Conservation (phyloP, 2,797 vertebrate species). For the Sandelia bainsii region DNA sequence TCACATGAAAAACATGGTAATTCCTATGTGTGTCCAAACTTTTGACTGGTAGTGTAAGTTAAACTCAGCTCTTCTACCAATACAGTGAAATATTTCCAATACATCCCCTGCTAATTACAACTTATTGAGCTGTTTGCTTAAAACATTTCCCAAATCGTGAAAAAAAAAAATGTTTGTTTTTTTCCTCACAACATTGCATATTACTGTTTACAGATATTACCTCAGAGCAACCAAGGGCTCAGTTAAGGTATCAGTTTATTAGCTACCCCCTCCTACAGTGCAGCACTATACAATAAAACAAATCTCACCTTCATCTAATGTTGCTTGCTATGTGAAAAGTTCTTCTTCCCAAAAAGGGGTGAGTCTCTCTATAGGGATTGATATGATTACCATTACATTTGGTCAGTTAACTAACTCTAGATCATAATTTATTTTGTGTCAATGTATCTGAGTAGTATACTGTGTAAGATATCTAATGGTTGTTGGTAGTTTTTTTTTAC, state of each 20-base stretch:
- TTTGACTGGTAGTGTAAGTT: too few relatives aligned
- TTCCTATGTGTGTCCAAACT: too few relatives aligned
- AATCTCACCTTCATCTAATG: neutral
- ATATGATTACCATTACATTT: too few relatives aligned
- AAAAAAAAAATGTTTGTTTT: neutral
- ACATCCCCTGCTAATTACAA: neutral
- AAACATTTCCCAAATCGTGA: neutral
- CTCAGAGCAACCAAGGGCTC: neutral
- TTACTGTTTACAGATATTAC: neutral
- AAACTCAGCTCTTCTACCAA: neutral
- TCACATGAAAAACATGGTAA: too few relatives aligned
- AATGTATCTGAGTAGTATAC: too few relatives aligned
- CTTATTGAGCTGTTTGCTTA: slow-evolving; percentile 15
- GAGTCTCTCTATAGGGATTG: too few relatives aligned
- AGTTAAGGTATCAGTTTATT: neutral
- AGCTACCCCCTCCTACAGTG: neutral
- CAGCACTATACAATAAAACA: neutral
- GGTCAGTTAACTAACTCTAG: too few relatives aligned
- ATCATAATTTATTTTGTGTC: too few relatives aligned
- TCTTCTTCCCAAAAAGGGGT: too few relatives aligned
- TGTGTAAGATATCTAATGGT: too few relatives aligned
- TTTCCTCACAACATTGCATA: neutral
- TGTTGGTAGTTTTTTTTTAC: too few relatives aligned
- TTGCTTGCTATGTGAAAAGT: too few relatives aligned
- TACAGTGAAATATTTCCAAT: slow-evolving; percentile 4